These are phyloP conservation scores for Steinernema carpocapsae DNA, from an alignment of 2,888 invertebrate genomes.

Conservation along the genomic window DNA sequence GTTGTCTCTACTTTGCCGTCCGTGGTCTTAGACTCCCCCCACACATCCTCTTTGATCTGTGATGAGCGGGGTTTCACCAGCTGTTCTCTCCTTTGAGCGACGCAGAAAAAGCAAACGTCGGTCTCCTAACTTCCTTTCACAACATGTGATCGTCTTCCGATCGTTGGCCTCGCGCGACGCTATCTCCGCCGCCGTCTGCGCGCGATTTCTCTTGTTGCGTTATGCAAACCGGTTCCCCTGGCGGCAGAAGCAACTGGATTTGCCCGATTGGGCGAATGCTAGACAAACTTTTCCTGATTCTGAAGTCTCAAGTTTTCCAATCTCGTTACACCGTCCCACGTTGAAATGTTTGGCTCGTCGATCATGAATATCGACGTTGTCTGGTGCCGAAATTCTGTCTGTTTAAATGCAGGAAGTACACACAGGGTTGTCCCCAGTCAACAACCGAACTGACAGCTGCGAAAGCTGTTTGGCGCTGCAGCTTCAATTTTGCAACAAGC, in stretches of 20 bases:
- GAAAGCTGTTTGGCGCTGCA: not conserved
- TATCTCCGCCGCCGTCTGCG: constrained; percentile 3
- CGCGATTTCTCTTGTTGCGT: not conserved
- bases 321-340: not conserved
- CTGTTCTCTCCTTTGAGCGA: too few relatives aligned
- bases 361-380: too few relatives aligned
- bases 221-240: constrained; percentile 3
- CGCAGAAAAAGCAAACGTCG: not conserved
- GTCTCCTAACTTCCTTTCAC: not conserved
- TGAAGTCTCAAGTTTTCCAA: not conserved
- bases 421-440: not conserved
- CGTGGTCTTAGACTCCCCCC: too few relatives aligned
- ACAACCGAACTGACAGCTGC: constrained; percentile 3
- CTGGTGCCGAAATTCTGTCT: not conserved
- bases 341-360: not conserved
- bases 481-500: not conserved
- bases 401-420: not conserved
- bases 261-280: not conserved
- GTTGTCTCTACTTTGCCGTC: too few relatives aligned
- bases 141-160: constrained; percentile 15
- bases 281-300: not conserved
- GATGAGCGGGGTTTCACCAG: too few relatives aligned
- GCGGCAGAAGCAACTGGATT: constrained; percentile 6
- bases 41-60: too few relatives aligned
- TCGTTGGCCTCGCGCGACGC: not conserved